phyloP scores from a whole-genome alignment of 1,140 invertebrate genomes.

The Drosophila lacteicornis region DNA sequence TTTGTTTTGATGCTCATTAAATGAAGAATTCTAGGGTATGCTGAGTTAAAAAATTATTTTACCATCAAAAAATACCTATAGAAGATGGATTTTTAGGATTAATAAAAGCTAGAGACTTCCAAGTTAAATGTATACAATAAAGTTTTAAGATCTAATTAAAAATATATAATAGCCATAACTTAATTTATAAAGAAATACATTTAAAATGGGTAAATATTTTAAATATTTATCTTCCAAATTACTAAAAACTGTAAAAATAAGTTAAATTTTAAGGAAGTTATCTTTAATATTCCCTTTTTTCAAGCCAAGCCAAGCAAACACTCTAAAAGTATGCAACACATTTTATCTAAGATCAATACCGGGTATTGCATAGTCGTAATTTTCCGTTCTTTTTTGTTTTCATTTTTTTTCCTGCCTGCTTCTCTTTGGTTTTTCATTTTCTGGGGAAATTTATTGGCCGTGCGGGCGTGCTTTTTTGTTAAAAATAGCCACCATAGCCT shows the following conservation, averaged over 20 bases:
- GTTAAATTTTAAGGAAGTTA: background rate
- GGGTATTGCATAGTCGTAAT: slow-evolving; percentile 5
- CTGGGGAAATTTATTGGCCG: slow-evolving; percentile 53
- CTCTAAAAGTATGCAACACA: background rate
- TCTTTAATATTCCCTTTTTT: background rate
- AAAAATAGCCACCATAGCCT: slow-evolving; percentile 57
- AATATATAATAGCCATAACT: too few relatives aligned
- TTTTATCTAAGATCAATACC: slow-evolving; percentile 1
- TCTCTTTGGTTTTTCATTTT: slow-evolving; percentile 31
- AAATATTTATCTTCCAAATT: too few relatives aligned
- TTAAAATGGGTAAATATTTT: too few relatives aligned
- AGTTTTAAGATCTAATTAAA: too few relatives aligned
- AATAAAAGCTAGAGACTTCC: too few relatives aligned
- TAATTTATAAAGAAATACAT: too few relatives aligned
- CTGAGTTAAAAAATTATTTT: background rate
- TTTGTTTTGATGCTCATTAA: slow-evolving; percentile 15
- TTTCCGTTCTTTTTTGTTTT: background rate
- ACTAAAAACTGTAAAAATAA: background rate
- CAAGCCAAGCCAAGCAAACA: too few relatives aligned
- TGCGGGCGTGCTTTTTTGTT: slow-evolving; percentile 55
- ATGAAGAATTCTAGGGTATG: slow-evolving; percentile 1
- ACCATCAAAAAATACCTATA: too few relatives aligned
- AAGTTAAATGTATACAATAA: background rate
- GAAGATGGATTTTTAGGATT: too few relatives aligned
- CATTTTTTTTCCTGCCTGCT: background rate